phyloP scores from a whole-genome alignment of 2,113 vertebrate species.

The Platichthys stellatus region DNA sequence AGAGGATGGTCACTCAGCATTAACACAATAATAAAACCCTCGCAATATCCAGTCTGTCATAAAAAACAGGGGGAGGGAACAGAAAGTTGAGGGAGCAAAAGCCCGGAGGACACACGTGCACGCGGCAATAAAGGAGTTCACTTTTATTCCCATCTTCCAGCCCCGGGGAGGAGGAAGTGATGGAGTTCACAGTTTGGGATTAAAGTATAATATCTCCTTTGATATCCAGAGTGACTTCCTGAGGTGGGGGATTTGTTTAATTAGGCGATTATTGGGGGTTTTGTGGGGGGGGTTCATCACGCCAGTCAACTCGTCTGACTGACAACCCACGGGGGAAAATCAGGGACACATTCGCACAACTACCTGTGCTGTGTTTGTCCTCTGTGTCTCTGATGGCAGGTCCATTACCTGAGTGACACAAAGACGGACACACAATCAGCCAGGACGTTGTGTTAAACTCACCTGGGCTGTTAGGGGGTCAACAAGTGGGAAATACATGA shows the following conservation, averaged over 20 bases:
- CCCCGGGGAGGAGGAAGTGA: background rate
- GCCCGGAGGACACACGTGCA: conserved; percentile 22
- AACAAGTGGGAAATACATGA: background rate
- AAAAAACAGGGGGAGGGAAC: background rate
- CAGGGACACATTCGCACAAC: conserved; percentile 1
- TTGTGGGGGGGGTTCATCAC: background rate
- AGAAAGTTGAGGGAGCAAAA: background rate
- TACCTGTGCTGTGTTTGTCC: conserved; percentile 1
- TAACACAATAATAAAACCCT: conserved; percentile 56
- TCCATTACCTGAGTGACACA: conserved; percentile 29
- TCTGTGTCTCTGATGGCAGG: conserved; percentile 29
- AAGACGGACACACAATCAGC: conserved; percentile 2
- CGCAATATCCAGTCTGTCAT: conserved; percentile 21
- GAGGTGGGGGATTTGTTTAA: conserved; percentile 32
- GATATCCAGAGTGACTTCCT: background rate
- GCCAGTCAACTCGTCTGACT: conserved; percentile 3
- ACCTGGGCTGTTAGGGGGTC: background rate
- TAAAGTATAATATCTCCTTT: background rate
- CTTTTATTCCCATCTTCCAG: background rate
- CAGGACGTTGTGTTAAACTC: background rate
- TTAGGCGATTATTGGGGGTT: background rate
- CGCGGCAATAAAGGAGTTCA: conserved; percentile 16
- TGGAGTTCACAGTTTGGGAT: conserved; percentile 9
- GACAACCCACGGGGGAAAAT: conserved; percentile 22
- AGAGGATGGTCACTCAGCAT: conserved; percentile 21